Conservation (phyloP, 1,140 invertebrate species). For the Brachionus manjavacas region DNA sequence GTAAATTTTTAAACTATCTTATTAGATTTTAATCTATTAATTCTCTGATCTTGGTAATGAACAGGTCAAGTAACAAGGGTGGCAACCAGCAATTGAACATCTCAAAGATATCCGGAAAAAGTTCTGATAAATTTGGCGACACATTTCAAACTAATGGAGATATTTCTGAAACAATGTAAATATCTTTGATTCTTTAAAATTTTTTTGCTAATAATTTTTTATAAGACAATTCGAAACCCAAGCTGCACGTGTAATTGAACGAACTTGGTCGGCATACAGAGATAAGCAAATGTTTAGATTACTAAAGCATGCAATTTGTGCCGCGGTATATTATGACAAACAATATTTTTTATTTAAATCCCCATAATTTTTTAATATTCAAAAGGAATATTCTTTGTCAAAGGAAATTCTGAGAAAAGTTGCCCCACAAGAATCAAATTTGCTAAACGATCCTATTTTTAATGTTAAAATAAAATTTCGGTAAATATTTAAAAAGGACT, state of each 20-base stretch:
- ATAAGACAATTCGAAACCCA: constrained; percentile 48
- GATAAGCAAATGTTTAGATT: constrained; percentile 55
- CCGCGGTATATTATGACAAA: constrained; percentile 49
- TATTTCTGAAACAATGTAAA: background rate
- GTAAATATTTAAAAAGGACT: constrained; percentile 44
- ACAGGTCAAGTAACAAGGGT: background rate
- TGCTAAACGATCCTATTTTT: constrained; percentile 52
- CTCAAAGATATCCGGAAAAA: constrained; percentile 1
- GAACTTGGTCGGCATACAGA: constrained; percentile 52
- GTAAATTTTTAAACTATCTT: background rate
- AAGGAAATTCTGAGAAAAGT: constrained; percentile 55
- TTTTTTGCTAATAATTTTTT: background rate
- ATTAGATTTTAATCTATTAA: background rate
- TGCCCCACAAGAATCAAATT: constrained; percentile 53
- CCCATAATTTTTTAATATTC: too few relatives aligned
- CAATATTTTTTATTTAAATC: background rate
- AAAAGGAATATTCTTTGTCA: constrained; percentile 52
- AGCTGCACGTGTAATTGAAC: constrained; percentile 52
- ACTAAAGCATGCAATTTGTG: constrained; percentile 56
- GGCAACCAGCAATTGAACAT: background rate
- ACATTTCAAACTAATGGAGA: constrained; percentile 6
- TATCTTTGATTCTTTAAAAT: background rate
- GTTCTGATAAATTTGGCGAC: background rate
- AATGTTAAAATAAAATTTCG: constrained; percentile 54
- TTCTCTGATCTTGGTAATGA: background rate